Conservation (phyloP, 2,113 vertebrate species). For the Cichladusa arquata region DNA sequence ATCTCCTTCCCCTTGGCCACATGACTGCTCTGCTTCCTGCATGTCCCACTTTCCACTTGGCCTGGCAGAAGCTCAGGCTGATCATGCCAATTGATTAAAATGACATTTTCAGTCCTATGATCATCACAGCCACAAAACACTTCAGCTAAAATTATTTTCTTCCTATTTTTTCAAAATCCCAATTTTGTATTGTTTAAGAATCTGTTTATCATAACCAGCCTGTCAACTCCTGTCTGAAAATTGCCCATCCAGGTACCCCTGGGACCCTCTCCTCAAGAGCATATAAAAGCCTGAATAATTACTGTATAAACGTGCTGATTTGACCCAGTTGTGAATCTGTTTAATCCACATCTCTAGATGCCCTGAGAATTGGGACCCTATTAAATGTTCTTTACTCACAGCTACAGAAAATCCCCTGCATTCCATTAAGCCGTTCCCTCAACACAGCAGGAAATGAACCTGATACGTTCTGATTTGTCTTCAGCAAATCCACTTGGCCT, state of each 20-base stretch:
- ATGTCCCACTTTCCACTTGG: conserved; percentile 4
- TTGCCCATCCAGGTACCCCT: background rate
- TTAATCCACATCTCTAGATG: conserved; percentile 65
- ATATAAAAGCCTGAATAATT: conserved; percentile 45
- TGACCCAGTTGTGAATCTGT: conserved; percentile 63
- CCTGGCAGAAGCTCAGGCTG: background rate
- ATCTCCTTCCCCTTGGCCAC: background rate
- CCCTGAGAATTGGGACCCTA: conserved; percentile 62
- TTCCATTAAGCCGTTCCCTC: conserved; percentile 45
- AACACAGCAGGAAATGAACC: background rate
- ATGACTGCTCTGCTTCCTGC: background rate
- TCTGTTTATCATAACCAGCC: background rate
- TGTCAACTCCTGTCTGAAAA: background rate
- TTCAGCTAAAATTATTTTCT: background rate
- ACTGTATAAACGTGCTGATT: conserved; percentile 53
- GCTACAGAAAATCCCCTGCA: conserved; percentile 55
- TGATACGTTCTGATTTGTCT: conserved; percentile 19
- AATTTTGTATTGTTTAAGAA: conserved; percentile 9
- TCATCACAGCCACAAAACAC: background rate
- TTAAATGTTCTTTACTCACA: conserved; percentile 64
- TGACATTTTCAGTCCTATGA: background rate
- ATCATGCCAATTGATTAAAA: conserved; percentile 35
- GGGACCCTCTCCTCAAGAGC: conserved; percentile 22
- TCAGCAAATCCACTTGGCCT: conserved; percentile 16
- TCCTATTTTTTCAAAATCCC: background rate